Base-by-base conservation (phyloP, 2,113 vertebrate genomes). In the Arizona elegans region DNA sequence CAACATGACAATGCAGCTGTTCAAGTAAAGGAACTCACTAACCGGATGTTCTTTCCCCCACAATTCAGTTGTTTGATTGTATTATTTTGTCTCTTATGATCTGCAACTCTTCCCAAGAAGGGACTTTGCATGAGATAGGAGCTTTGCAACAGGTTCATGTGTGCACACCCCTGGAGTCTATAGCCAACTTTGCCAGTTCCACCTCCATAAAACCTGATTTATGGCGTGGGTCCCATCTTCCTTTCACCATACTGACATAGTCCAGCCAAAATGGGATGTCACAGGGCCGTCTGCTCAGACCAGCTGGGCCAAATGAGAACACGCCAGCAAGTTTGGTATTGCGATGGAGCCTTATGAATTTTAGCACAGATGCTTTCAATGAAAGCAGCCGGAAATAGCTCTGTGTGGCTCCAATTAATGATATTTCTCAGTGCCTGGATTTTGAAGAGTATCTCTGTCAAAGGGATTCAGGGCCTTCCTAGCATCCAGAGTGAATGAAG, bases 241-340 rank as follows among this genome's bases (percentile, higher is more conserved):
- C 88, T 86, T 47, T 43, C 12, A 12, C 91, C 91, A 87, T 50
- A 23, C 70, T 47, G 4, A 24, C 29, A 38, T 0, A 7, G 52
- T 58, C 81, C 26, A 70, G 91, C 88, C 93, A 92, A 70, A 62
- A 17, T 19, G 29, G 55, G 90, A 88, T 24, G 65, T n/a, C 29
- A 50, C 52, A 23, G 81, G 8, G 24, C 88, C 75, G 26, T 94
- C 93, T 92, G 93, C 81, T 94, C 81, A 29, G 52, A 86, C 93
- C 93, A 94, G 91, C 93, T 94, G 93, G 87, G 52, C 23, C 58
- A 12, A 62, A 23, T 52, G 23, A n/a, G 38, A 23, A 54, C 10
- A 38, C 43, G 26, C 90, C 87, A 86, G 65, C 86, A 88, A 81
- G 87, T 29, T 10, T 33, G 38, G 21, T 55, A 52, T 23, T 19